phyloP scores from a whole-genome alignment of 2,113 vertebrate species.

The Clarias gariepinus region DNA sequence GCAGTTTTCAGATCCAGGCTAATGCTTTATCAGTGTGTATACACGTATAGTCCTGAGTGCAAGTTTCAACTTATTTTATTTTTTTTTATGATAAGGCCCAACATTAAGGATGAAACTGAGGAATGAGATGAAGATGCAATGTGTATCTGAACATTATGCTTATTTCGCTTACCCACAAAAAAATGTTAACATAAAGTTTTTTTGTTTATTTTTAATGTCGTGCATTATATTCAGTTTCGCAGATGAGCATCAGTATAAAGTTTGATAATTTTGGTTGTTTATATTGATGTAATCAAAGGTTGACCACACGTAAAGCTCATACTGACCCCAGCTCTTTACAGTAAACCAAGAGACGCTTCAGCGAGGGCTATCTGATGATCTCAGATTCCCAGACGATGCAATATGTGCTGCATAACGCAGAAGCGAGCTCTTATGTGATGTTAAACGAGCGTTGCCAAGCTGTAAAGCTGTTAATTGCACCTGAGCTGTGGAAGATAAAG shows the following conservation, averaged over 20 bases:
- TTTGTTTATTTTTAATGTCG: background rate
- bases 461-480: constrained; percentile 35
- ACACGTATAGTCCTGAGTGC: background rate
- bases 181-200: background rate
- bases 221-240: background rate
- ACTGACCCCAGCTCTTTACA: background rate
- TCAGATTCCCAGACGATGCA: background rate
- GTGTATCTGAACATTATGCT: background rate
- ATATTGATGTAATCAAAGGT: background rate
- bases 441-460: constrained; percentile 15
- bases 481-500: constrained; percentile 15
- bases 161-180: background rate
- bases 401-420: background rate
- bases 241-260: background rate
- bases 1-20: background rate
- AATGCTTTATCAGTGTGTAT: background rate
- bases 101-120: too few relatives aligned
- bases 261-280: background rate
- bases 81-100: background rate
- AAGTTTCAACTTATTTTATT: background rate
- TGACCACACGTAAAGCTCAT: background rate
- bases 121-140: background rate
- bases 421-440: background rate
- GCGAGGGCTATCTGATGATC: background rate
- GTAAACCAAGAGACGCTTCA: background rate